phyloP scores from a whole-genome alignment of 2,888 invertebrate species.

The Serripes groenlandicus region DNA sequence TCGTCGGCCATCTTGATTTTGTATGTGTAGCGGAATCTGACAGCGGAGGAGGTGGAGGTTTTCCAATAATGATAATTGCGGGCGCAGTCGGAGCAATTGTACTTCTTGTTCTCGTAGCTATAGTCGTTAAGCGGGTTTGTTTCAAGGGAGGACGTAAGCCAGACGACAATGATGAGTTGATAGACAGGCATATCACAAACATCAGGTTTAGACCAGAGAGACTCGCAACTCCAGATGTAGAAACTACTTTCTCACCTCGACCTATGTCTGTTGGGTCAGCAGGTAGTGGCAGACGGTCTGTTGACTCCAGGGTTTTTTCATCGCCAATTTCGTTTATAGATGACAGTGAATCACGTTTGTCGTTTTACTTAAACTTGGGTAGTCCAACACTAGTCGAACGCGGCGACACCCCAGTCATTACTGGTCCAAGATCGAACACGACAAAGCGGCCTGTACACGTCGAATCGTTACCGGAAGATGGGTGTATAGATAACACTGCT shows the following conservation, averaged over 20 bases:
- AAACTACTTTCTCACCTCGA: slow-evolving; percentile 13
- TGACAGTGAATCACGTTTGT: not conserved
- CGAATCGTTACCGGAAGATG: not conserved
- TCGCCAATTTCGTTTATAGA: slow-evolving; percentile 50
- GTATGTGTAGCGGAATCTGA: not conserved
- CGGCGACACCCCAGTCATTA: not conserved
- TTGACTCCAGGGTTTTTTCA: slow-evolving; percentile 34
- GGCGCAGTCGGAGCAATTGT: slow-evolving; percentile 28
- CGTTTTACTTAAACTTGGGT: not conserved
- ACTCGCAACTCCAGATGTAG: not conserved
- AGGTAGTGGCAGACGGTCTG: slow-evolving; percentile 35
- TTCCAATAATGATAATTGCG: slow-evolving; percentile 34
- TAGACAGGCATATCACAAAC: not conserved
- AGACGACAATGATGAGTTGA: slow-evolving; percentile 15
- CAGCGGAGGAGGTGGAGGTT: slow-evolving; percentile 4
- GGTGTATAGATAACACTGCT: not conserved
- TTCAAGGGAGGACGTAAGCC: not conserved
- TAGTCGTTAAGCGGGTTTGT: not conserved
- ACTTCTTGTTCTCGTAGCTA: slow-evolving; percentile 5
- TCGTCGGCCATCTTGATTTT: slow-evolving; percentile 73
- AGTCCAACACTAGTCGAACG: not conserved
- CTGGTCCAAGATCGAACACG: not conserved
- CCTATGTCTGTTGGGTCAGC: slow-evolving; percentile 12
- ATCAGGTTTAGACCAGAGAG: not conserved
- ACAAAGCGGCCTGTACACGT: not conserved